phyloP scores from a whole-genome alignment of 2,113 vertebrate genomes.

The Silurus asotus region DNA sequence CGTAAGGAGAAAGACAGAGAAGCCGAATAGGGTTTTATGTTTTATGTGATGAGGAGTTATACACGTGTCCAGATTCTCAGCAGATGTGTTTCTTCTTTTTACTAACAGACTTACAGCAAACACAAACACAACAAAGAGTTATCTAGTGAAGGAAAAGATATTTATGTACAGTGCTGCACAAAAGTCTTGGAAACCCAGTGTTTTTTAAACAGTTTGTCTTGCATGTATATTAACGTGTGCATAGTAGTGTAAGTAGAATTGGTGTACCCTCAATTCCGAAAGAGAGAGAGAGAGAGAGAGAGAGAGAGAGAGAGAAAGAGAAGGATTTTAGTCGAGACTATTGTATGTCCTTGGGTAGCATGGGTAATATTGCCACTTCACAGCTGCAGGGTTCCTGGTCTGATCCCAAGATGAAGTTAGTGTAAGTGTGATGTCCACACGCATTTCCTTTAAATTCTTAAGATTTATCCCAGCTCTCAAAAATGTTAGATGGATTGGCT shows the following conservation, averaged over 20 bases:
- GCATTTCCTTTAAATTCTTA: not conserved
- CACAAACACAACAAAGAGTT: not conserved
- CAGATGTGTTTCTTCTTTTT: constrained; percentile 58
- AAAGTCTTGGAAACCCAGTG: not conserved
- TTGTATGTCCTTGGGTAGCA: not conserved
- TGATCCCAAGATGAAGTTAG: not conserved
- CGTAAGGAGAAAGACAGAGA: constrained; percentile 36
- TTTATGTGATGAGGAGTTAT: constrained; percentile 59
- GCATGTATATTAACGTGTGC: not conserved
- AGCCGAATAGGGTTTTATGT: not conserved
- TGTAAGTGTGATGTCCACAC: not conserved
- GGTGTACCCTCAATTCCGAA: no score
- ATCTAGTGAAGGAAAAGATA: not conserved
- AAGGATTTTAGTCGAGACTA: not conserved
- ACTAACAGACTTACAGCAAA: not conserved
- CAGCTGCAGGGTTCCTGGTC: not conserved
- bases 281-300: no score
- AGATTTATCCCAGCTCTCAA: not conserved
- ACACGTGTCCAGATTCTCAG: constrained; percentile 61
- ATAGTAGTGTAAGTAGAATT: not conserved
- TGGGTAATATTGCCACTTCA: not conserved
- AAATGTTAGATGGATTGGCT: not conserved
- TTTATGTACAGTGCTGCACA: not conserved
- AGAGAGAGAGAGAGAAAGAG: no score
- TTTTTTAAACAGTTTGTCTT: not conserved